phyloP scores from a whole-genome alignment of 2,797 vertebrate species.

The Staurois parvus region DNA sequence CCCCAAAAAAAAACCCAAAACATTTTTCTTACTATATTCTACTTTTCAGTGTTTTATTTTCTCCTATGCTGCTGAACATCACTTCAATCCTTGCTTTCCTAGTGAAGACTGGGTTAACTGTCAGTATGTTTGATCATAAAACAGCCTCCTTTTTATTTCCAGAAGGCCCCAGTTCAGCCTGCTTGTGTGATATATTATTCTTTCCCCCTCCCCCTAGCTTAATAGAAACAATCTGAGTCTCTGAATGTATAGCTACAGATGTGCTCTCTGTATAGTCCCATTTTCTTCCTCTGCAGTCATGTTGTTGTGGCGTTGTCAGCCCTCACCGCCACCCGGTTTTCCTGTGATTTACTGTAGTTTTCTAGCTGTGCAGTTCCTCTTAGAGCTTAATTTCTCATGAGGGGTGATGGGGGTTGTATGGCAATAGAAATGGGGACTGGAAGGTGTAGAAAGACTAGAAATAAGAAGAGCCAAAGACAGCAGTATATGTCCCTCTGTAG shows the following conservation, averaged over 20 bases:
- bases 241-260: conserved; percentile 46
- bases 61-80: not conserved
- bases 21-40: not conserved
- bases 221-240: conserved; percentile 58
- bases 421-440: conserved; percentile 39
- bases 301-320: conserved; percentile 28
- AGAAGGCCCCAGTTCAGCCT: conserved; percentile 46
- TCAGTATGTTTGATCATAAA: conserved; percentile 46
- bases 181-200: conserved; percentile 51
- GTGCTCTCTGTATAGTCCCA: conserved; percentile 18
- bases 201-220: conserved; percentile 16
- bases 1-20: no score
- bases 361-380: conserved; percentile 22
- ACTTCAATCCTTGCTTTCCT: not conserved
- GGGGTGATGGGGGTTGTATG: not conserved
- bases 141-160: conserved; percentile 34
- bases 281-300: not conserved
- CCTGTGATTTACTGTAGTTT: conserved; percentile 55
- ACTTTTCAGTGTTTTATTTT: not conserved
- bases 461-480: conserved; percentile 16
- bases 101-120: conserved; percentile 30
- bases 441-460: conserved; percentile 18
- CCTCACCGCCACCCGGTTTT: conserved; percentile 30
- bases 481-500: conserved; percentile 57
- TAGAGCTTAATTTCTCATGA: conserved; percentile 27